These are phyloP conservation scores for Hypocryptadius cinnamomeus DNA, from an alignment of 2,113 vertebrate genomes.

Conservation along the genomic window DNA sequence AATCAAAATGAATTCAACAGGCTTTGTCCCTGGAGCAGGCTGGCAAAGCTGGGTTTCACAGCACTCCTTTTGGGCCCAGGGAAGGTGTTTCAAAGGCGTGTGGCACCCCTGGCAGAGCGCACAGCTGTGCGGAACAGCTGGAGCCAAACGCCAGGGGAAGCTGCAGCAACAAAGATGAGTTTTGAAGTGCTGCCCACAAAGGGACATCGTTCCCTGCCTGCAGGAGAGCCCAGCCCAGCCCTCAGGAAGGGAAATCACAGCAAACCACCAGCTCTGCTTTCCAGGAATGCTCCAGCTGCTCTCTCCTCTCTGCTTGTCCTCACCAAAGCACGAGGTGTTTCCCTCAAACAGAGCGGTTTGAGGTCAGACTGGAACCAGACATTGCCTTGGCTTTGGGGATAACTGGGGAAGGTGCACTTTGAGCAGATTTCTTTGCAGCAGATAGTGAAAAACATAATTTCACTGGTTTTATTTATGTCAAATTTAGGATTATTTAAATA, in stretches of 20 bases:
- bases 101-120: accelerated
- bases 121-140: background rate
- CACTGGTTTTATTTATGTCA: background rate
- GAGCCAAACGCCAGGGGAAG: accelerated
- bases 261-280: accelerated
- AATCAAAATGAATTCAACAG: background rate
- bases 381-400: background rate
- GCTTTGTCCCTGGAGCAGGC: background rate
- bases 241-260: background rate
- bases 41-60: accelerated
- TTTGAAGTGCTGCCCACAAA: accelerated
- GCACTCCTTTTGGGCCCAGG: accelerated
- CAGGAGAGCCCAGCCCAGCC: background rate
- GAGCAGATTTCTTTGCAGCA: background rate
- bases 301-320: background rate
- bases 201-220: accelerated
- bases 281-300: background rate
- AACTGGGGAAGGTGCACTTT: background rate
- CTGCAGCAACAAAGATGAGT: accelerated
- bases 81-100: background rate
- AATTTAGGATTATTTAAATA: background rate
- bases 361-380: accelerated
- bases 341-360: background rate
- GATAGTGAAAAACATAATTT: accelerated
- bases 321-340: accelerated